These are phyloP conservation scores for Neuroscelio doddi DNA, from an alignment of 2,888 invertebrate genomes.

Conservation along the genomic window DNA sequence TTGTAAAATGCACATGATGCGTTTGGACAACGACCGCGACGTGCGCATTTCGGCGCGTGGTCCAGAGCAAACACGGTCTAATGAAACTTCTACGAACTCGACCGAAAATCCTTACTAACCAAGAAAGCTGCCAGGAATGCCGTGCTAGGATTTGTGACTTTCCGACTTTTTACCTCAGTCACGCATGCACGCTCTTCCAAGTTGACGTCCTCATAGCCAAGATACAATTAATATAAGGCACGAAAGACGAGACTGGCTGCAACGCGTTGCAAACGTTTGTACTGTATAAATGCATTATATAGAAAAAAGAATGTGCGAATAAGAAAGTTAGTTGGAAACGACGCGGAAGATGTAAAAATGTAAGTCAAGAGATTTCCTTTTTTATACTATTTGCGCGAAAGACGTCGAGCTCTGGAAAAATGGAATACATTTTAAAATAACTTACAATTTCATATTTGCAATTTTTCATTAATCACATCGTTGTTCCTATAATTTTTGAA, in stretches of 20 bases:
- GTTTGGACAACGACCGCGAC: slow-evolving; percentile 64
- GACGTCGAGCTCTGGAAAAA: no score
- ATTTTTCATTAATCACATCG: no score
- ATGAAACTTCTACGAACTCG: not conserved
- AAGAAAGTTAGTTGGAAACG: no score
- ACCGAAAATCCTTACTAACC: slow-evolving; percentile 3
- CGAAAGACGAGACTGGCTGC: slow-evolving; percentile 8
- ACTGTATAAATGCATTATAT: slow-evolving; percentile 21
- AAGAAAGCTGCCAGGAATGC: not conserved
- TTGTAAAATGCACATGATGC: slow-evolving; percentile 58
- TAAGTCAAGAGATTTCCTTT: no score
- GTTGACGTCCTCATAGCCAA: slow-evolving; percentile 9
- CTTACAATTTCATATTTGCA: no score
- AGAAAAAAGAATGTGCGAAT: no score
- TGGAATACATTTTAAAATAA: no score
- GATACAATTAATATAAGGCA: slow-evolving; percentile 7
- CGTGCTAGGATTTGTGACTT: not conserved
- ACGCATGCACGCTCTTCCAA: slow-evolving; percentile 15
- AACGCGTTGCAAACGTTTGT: slow-evolving; percentile 7
- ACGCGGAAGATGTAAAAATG: no score
- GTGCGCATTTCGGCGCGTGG: slow-evolving; percentile 65
- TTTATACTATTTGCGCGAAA: no score
- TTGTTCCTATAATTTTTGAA: no score
- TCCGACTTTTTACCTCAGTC: slow-evolving; percentile 4
- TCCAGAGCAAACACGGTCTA: slow-evolving; percentile 21